These are phyloP conservation scores for Iselma pallidipennis DNA, from an alignment of 2,888 invertebrate genomes.

Conservation along the genomic window DNA sequence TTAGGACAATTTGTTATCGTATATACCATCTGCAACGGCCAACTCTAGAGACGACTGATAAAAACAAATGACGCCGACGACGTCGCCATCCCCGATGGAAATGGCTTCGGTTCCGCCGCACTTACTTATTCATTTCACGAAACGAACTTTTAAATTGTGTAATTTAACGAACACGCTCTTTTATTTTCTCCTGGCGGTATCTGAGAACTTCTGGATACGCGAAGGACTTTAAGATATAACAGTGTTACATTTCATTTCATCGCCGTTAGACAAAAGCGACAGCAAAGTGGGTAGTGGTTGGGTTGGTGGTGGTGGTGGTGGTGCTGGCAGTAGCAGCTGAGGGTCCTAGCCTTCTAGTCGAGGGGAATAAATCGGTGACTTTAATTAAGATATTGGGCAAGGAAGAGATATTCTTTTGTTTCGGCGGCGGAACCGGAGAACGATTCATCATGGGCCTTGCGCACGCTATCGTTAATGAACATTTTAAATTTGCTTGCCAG, in stretches of 20 bases:
- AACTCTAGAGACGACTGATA: conserved; percentile 51
- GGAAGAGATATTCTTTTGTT: conserved; percentile 55
- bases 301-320: conserved; percentile 1
- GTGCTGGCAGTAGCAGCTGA: neutral
- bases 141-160: conserved; percentile 58
- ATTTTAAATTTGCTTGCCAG: conserved; percentile 52
- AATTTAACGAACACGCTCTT: conserved; percentile 55
- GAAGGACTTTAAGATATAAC: conserved; percentile 27
- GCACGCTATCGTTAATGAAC: conserved; percentile 55
- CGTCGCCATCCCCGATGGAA: conserved; percentile 53
- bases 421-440: conserved; percentile 48
- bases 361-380: conserved; percentile 58
- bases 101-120: conserved; percentile 51
- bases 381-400: conserved; percentile 60
- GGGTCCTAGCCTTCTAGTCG: conserved; percentile 25
- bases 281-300: conserved; percentile 3
- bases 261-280: conserved; percentile 46
- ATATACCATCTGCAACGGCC: conserved; percentile 37
- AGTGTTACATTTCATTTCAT: conserved; percentile 51
- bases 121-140: conserved; percentile 59
- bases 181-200: conserved; percentile 45
- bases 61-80: conserved; percentile 56
- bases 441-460: conserved; percentile 52
- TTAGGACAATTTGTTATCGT: conserved; percentile 40
- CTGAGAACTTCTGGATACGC: conserved; percentile 24